These are phyloP conservation scores for Strigops habroptila DNA, from an alignment of 2,113 vertebrate species.

Conservation along the genomic window DNA sequence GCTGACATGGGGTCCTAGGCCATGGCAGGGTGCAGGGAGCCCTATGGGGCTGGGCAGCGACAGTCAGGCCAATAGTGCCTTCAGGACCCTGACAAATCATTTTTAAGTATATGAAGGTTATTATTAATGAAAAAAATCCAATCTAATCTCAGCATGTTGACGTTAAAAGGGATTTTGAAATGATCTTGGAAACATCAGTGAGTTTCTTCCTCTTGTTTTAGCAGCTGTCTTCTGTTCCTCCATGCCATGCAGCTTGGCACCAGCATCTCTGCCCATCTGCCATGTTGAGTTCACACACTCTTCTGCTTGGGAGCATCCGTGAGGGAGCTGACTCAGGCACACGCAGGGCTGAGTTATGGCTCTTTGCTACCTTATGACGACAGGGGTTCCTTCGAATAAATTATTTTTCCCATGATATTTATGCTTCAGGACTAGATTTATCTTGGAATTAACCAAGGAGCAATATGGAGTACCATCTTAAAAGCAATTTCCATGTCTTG, in stretches of 20 bases:
- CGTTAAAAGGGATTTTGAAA: background rate
- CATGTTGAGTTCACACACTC: background rate
- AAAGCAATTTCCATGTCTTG: background rate
- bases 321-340: background rate
- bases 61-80: background rate
- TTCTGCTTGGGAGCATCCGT: background rate
- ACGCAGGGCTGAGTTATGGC: background rate
- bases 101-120: background rate
- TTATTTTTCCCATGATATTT: background rate
- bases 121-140: background rate
- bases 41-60: background rate
- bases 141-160: background rate
- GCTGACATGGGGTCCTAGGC: background rate
- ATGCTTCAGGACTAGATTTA: background rate
- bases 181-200: background rate
- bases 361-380: background rate
- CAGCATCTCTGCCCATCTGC: background rate
- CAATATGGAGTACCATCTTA: background rate
- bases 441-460: background rate
- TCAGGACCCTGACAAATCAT: rapidly evolving
- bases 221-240: background rate
- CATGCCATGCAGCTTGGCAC: background rate
- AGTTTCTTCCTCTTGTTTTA: background rate
- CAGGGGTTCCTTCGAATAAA: background rate
- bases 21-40: background rate